Conservation (phyloP, 30 jellyfish, hydroid and myxozoan genomes). For the Clytia hemisphaerica region DNA sequence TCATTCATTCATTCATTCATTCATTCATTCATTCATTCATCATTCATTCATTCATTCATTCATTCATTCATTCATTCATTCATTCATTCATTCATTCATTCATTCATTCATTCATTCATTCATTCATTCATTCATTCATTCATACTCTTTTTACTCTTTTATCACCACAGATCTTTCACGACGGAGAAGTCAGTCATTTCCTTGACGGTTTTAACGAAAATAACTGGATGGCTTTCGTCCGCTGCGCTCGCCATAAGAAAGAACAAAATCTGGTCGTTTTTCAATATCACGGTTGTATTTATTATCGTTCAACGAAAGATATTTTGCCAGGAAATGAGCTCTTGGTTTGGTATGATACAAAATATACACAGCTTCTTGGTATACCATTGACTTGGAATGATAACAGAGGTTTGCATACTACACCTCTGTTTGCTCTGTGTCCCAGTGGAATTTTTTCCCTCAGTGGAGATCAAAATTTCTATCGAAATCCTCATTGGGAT, state of each 20-base stretch:
- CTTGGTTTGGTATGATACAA: constrained; percentile 87
- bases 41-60: no score
- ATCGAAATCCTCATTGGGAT: no score
- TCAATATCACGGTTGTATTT: constrained; percentile 92
- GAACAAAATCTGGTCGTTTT: constrained; percentile 92
- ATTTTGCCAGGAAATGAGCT: constrained; percentile 64
- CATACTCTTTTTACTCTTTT: not conserved
- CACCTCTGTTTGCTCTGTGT: not conserved
- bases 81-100: no score
- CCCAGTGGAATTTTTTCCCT: no score
- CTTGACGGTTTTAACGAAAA: constrained; percentile 72
- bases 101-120: no score
- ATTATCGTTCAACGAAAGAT: constrained; percentile 75
- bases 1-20: no score
- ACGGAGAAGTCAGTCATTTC: constrained; percentile 91
- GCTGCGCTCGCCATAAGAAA: constrained; percentile 80
- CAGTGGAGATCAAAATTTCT: no score
- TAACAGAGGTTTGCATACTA: constrained; percentile 40
- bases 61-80: no score
- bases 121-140: no score
- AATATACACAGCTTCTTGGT: constrained; percentile 85
- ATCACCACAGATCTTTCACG: constrained; percentile 64
- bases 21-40: no score
- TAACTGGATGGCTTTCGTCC: constrained; percentile 91
- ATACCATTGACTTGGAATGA: constrained; percentile 84